Base-by-base conservation (phyloP, 2,797 vertebrate genomes). In the Bryconaethiops microstoma region DNA sequence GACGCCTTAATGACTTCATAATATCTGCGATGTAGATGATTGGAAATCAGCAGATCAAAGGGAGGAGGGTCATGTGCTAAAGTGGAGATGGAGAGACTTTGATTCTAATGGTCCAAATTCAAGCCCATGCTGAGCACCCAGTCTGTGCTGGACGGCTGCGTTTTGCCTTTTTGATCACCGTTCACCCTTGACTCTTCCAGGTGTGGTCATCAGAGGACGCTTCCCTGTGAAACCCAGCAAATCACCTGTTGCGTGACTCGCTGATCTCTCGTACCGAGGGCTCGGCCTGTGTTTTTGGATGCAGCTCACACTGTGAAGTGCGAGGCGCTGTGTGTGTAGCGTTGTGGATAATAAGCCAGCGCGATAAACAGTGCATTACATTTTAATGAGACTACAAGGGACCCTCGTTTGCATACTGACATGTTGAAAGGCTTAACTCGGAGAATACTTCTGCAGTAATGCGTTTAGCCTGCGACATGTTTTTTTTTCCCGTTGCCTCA, bases 371-470 rank as follows among this genome's bases (percentile, higher is more conserved):
- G 84, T 77, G 84, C 84, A 70, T 88, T 80, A 84, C 81, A 84
- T 87, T 86, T 86, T 86, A 87, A 87, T 84, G 79, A 87, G 86
- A 76, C 82, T 87, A 78, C 77, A 82, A 76, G 79, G 86, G 83
- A 82, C 59, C 74, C 45, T 72, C 25, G 40, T 69, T 83, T 86
- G 79, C 71, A 78, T 82, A 78, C 77, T 78, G 73, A 78, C 76
- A 76, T 74, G 54, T 63, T 85, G 71, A 77, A 82, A 65, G 76
- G 64, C 78, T 79, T 65, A 74, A 71, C 55, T 64, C 45, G 63
- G 74, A 77, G 70, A 39, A 17, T 48, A n/a, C 40, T 71, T 74
- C 69, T 67, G 40, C 52, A 76, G 39, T 72, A 76, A 79, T 71
- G 59, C 55, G 60, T 81, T 79, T 60, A 59, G 40, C 45, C 62